Evolutionary conservation across 2,113 vertebrate species (phyloP).

Genomic region (Chaenocephalus aceratus): DNA sequence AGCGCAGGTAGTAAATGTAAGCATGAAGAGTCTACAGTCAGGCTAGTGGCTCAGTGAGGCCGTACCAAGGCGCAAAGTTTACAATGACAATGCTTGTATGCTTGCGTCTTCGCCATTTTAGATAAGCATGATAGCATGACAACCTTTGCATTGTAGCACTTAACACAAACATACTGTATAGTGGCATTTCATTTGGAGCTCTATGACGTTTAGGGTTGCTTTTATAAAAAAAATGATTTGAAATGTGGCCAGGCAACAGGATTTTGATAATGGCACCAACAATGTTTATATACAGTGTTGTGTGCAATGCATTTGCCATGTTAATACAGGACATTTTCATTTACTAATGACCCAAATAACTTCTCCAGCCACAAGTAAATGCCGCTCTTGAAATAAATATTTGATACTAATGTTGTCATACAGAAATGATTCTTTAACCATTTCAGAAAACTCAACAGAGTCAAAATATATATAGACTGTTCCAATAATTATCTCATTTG

Average conservation of each 20-base stretch:
- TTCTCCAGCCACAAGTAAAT: not conserved
- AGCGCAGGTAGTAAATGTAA: not conserved
- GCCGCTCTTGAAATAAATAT: not conserved
- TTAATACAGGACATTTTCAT: too few relatives aligned
- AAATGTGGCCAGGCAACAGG: not conserved
- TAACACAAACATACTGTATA: not conserved
- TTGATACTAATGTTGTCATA: not conserved
- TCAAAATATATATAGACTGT: not conserved
- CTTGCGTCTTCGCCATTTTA: not conserved
- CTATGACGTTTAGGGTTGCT: not conserved
- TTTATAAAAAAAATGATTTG: not conserved
- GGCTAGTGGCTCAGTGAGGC: not conserved
- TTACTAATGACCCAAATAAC: too few relatives aligned
- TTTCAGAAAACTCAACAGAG: not conserved
- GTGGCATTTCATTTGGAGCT: not conserved
- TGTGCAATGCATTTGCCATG: too few relatives aligned
- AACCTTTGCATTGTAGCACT: not conserved
- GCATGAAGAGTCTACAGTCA: not conserved
- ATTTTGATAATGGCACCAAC: not conserved
- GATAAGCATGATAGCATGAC: not conserved
- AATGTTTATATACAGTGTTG: too few relatives aligned
- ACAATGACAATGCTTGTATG: not conserved
- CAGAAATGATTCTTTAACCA: constrained; percentile 1
- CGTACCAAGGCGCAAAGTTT: not conserved
- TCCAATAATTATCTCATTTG: constrained; percentile 6